Conservation (phyloP, 2,113 vertebrate genomes). For the Ochotona princeps region DNA sequence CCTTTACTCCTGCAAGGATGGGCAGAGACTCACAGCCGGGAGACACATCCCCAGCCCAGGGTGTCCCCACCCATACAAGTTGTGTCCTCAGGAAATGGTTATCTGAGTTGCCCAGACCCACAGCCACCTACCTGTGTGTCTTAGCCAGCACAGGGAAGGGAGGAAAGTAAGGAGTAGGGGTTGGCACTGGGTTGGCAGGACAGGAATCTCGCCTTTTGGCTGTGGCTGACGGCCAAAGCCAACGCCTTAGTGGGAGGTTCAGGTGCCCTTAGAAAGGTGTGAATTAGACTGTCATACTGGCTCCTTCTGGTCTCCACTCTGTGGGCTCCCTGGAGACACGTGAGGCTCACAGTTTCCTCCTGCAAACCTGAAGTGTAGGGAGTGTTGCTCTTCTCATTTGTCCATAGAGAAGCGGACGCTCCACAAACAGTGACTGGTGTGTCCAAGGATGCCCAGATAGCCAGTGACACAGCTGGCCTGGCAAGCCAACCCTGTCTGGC, state of each 20-base stretch:
- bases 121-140: fast-evolving
- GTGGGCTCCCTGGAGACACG: too few species aligned
- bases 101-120: fast-evolving
- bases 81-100: background rate
- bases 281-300: background rate
- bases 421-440: background rate
- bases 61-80: background rate
- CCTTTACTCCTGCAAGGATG: background rate
- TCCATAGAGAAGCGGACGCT: too few species aligned
- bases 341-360: too few species aligned
- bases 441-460: background rate
- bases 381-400: background rate
- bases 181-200: background rate
- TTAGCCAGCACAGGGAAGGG: background rate
- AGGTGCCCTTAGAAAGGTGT: background rate
- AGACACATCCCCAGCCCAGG: background rate
- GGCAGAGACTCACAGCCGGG: background rate
- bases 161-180: too few species aligned
- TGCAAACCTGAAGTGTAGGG: background rate
- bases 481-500: background rate
- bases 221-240: background rate
- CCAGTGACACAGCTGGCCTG: background rate
- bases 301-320: background rate
- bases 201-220: background rate
- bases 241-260: fast-evolving